phyloP scores from a whole-genome alignment of 2,888 invertebrate genomes.

The Erpobdella octoculata region DNA sequence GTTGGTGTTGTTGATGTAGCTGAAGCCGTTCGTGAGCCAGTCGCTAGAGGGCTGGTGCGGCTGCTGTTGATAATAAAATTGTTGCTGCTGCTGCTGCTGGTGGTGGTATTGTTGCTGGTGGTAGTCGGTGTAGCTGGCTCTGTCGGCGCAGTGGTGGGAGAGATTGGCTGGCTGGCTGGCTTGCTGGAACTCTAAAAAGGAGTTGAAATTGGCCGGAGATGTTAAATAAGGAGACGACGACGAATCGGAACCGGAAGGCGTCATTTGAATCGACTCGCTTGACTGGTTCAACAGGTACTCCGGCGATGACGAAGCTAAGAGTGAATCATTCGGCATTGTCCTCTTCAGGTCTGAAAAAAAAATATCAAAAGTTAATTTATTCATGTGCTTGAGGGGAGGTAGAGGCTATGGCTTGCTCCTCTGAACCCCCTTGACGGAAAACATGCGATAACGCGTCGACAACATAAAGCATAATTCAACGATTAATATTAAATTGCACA shows the following conservation, averaged over 20 bases:
- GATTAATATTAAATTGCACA: no score
- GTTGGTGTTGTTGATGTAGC: conserved; percentile 22
- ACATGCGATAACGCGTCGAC: no score
- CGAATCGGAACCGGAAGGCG: neutral
- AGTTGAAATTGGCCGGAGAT: no score
- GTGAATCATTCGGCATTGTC: neutral
- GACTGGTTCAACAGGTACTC: neutral
- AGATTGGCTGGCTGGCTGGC: no score
- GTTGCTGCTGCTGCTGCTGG: conserved; percentile 6
- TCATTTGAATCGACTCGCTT: neutral
- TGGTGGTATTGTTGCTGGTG: conserved; percentile 6
- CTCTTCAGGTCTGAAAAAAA: neutral
- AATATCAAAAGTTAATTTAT: neutral
- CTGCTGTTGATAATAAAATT: conserved; percentile 16
- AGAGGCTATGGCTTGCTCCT: no score
- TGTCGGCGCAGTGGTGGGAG: neutral
- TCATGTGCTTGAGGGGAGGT: no score
- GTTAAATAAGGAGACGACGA: neutral
- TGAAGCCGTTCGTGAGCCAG: conserved; percentile 9
- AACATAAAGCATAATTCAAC: no score
- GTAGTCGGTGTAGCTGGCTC: neutral
- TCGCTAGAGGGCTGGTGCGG: neutral
- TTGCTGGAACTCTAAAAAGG: no score
- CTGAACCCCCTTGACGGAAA: no score
- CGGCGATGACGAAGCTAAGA: neutral